Conservation (phyloP, 2,797 vertebrate species). For the Rhinatrema bivittatum region DNA sequence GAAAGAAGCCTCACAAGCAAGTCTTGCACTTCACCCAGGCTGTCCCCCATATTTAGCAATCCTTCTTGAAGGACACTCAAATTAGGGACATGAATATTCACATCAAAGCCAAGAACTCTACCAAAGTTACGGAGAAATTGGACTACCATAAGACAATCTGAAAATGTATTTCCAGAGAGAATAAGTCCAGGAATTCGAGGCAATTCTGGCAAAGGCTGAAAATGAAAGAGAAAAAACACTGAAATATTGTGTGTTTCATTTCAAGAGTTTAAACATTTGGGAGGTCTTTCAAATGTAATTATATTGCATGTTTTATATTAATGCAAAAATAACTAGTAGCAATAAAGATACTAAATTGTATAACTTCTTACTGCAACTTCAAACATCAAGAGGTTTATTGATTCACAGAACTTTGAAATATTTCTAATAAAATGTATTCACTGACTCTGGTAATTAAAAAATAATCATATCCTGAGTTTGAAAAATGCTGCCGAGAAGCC, state of each 20-base stretch:
- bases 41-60: slow-evolving; percentile 75
- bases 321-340: no score
- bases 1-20: slow-evolving; percentile 83
- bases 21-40: slow-evolving; percentile 76
- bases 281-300: background rate
- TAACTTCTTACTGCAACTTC: no score
- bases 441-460: no score
- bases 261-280: background rate
- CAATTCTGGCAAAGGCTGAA: slow-evolving; percentile 80
- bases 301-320: no score
- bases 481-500: no score
- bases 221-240: slow-evolving; percentile 5
- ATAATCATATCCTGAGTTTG: no score
- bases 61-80: slow-evolving; percentile 81
- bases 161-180: slow-evolving; percentile 73
- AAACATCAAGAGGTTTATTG: background rate
- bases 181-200: slow-evolving; percentile 80
- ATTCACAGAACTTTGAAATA: no score
- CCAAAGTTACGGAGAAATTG: slow-evolving; percentile 90
- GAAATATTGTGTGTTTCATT: background rate
- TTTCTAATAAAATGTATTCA: no score
- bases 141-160: slow-evolving; percentile 87
- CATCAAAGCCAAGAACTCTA: slow-evolving; percentile 81
- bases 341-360: no score
- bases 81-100: slow-evolving; percentile 63